These are phyloP conservation scores for Microplitis manilae DNA, from an alignment of 2,888 invertebrate genomes.

Conservation along the genomic window DNA sequence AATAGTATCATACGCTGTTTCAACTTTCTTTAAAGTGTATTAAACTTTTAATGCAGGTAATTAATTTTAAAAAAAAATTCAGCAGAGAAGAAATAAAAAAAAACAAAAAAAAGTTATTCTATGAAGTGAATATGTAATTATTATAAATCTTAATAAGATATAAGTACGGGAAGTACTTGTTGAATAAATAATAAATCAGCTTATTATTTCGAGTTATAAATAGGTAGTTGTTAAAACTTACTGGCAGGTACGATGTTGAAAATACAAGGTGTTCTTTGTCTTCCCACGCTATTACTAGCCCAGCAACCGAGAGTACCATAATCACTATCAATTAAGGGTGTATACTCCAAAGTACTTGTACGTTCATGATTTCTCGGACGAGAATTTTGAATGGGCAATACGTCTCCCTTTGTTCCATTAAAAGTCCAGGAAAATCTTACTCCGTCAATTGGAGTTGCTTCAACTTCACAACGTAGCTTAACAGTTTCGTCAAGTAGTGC, in stretches of 20 bases:
- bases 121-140: background rate
- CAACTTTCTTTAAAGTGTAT: background rate
- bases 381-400: constrained; percentile 80
- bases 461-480: constrained; percentile 85
- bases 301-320: constrained; percentile 90
- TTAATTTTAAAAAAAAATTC: background rate
- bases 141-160: background rate
- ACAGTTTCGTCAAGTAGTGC: constrained; percentile 83
- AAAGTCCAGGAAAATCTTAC: constrained; percentile 89
- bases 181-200: background rate
- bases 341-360: constrained; percentile 75
- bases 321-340: constrained; percentile 75
- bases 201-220: constrained; percentile 5
- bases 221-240: constrained; percentile 71
- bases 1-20: background rate
- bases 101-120: background rate
- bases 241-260: constrained; percentile 88
- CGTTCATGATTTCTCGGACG: constrained; percentile 74
- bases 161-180: constrained; percentile 1
- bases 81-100: background rate
- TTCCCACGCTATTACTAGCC: constrained; percentile 88
- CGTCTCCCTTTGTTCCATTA: constrained; percentile 82
- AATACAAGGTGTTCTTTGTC: constrained; percentile 85
- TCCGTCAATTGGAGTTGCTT: constrained; percentile 82
- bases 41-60: constrained; percentile 2